Evolutionary conservation across 2,888 invertebrate species (phyloP).

Genomic region (Lypha dubia): DNA sequence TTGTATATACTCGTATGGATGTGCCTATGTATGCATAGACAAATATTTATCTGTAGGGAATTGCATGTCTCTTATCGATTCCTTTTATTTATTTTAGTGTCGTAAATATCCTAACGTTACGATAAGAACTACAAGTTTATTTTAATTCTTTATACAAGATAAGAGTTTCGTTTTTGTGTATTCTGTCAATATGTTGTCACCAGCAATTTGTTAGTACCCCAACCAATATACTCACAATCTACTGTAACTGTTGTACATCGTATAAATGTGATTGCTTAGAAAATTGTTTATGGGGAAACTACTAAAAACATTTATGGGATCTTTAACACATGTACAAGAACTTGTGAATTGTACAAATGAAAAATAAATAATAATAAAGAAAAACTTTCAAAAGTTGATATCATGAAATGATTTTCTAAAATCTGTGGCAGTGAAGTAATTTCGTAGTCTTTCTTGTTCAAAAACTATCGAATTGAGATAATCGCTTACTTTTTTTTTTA

Average conservation of each 20-base stretch:
- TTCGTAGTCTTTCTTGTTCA: background rate
- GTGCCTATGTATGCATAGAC: background rate
- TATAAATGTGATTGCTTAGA: too few species aligned
- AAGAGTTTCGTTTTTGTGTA: background rate
- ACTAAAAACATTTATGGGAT: too few species aligned
- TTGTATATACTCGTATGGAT: too few species aligned
- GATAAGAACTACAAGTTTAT: constrained; percentile 56
- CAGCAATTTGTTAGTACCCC: too few species aligned
- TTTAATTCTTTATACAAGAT: constrained; percentile 42
- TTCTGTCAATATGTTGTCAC: background rate
- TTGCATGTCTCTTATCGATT: background rate
- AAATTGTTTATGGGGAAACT: too few species aligned
- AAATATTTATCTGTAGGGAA: background rate
- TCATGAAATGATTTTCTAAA: background rate
- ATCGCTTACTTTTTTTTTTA: background rate
- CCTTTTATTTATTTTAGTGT: constrained; percentile 7
- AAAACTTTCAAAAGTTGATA: background rate
- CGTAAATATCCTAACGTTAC: constrained; percentile 31
- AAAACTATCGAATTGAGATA: too few species aligned
- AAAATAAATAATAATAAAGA: background rate
- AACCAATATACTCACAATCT: too few species aligned
- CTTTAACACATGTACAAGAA: too few species aligned
- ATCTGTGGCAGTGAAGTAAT: background rate
- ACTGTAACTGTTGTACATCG: too few species aligned
- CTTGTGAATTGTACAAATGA: background rate